These are phyloP conservation scores for Hydractinia echinata DNA, from an alignment of 30 jellyfish, hydroid and myxozoan genomes.

Conservation along the genomic window DNA sequence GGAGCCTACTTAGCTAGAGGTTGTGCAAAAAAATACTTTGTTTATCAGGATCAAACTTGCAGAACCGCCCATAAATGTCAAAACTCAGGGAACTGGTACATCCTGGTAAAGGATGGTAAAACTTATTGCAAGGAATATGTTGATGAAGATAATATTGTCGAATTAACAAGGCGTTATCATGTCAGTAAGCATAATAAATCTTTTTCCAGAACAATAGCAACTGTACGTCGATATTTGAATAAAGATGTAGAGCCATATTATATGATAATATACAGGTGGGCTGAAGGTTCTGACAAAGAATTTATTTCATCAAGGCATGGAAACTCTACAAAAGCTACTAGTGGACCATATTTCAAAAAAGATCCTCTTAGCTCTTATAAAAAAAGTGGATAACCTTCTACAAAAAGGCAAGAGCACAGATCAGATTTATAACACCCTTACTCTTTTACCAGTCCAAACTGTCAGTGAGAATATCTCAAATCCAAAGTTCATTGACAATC, in stretches of 20 bases:
- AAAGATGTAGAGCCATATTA: neutral
- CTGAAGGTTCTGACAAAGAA: neutral
- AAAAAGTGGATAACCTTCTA: neutral
- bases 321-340: neutral
- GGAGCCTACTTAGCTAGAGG: neutral
- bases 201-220: neutral
- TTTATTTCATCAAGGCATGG: neutral
- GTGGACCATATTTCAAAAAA: constrained; percentile 1
- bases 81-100: constrained; percentile 4
- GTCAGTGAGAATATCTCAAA: neutral
- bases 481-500: neutral
- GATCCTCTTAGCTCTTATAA: neutral
- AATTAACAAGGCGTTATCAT: neutral
- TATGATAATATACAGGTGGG: neutral
- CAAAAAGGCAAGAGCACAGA: neutral
- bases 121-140: neutral
- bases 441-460: neutral
- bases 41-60: neutral
- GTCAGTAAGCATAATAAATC: neutral
- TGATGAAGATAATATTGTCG: neutral
- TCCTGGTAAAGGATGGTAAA: neutral
- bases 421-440: neutral
- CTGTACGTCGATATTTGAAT: neutral
- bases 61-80: neutral
- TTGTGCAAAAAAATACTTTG: neutral